A percentile compares a stretch with the other conserved stretches of the same genome.
These are phyloP conservation scores for Anguilla obscura DNA, from an alignment of 2,797 vertebrate species.

Conservation along the genomic window DNA sequence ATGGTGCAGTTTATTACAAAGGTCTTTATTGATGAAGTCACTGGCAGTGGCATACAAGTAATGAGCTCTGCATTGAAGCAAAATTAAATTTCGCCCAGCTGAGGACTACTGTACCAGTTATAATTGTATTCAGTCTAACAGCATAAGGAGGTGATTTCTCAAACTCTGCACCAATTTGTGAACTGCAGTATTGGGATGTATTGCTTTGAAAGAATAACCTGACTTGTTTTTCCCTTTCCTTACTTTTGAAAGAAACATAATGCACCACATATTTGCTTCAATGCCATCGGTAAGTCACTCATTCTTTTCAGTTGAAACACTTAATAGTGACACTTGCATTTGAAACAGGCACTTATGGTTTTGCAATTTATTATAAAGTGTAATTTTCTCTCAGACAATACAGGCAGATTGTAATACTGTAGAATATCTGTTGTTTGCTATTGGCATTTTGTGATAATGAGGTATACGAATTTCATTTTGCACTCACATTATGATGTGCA, in stretches of 20 bases:
- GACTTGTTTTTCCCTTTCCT: slow-evolving; percentile 4
- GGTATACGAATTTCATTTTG: neutral
- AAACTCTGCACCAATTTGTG: slow-evolving; percentile 28
- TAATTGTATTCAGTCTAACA: slow-evolving; percentile 33
- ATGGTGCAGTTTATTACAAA: slow-evolving; percentile 32
- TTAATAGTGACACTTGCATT: neutral
- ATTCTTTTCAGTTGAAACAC: neutral
- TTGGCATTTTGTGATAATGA: neutral
- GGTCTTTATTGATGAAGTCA: slow-evolving; percentile 42
- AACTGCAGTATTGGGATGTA: slow-evolving; percentile 30
- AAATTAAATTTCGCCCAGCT: slow-evolving; percentile 36
- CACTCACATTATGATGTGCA: neutral
- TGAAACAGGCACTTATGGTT: neutral
- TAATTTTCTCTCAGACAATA: neutral
- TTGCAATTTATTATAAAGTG: neutral
- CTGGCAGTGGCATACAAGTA: slow-evolving; percentile 36
- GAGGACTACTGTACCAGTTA: slow-evolving; percentile 27
- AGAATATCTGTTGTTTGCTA: neutral
- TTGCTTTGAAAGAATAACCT: slow-evolving; percentile 26
- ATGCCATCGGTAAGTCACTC: neutral
- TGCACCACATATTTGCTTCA: neutral
- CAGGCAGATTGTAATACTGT: neutral
- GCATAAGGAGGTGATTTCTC: slow-evolving; percentile 30
- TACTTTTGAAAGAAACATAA: slow-evolving; percentile 4
- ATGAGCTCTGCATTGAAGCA: slow-evolving; percentile 38